phyloP scores from a whole-genome alignment of 2,888 invertebrate genomes.

The Phortica okadai region DNA sequence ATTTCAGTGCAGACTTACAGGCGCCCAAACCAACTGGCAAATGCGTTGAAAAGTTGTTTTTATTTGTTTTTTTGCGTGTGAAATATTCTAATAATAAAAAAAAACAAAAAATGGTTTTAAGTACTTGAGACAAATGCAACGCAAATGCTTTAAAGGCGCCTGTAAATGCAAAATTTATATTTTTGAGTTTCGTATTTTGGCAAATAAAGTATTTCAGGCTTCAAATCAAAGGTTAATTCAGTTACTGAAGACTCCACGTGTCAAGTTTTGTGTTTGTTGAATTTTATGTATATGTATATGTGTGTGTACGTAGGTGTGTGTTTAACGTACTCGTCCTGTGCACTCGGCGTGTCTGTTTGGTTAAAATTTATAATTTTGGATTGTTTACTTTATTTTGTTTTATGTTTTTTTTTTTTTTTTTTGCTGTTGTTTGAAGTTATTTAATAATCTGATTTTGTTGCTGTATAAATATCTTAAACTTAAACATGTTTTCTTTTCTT shows the following conservation, averaged over 20 bases:
- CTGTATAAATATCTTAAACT: slow-evolving; percentile 48
- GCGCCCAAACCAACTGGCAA: not conserved
- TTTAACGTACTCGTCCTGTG: slow-evolving; percentile 24
- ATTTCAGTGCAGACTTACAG: not conserved
- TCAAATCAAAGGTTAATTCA: no score
- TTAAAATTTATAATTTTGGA: slow-evolving; percentile 41
- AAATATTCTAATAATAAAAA: slow-evolving; percentile 12
- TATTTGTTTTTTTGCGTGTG: slow-evolving; percentile 33
- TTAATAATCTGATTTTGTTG: slow-evolving; percentile 5
- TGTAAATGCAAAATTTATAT: not conserved
- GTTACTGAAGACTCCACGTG: no score
- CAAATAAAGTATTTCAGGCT: no score
- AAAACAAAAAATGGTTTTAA: slow-evolving; percentile 22
- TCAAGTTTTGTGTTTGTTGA: slow-evolving; percentile 13
- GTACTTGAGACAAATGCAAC: slow-evolving; percentile 26
- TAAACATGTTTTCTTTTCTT: slow-evolving; percentile 18
- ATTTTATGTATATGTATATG: slow-evolving; percentile 12
- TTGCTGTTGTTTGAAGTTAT: not conserved
- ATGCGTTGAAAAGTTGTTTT: not conserved
- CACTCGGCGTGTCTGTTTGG: slow-evolving; percentile 44
- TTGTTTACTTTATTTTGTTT: not conserved
- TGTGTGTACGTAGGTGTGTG: slow-evolving; percentile 9
- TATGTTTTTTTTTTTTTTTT: not conserved
- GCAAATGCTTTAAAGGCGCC: not conserved
- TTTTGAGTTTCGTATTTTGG: not conserved